Conservation (phyloP, 2,888 invertebrate genomes). For the Melieria crassipennis region DNA sequence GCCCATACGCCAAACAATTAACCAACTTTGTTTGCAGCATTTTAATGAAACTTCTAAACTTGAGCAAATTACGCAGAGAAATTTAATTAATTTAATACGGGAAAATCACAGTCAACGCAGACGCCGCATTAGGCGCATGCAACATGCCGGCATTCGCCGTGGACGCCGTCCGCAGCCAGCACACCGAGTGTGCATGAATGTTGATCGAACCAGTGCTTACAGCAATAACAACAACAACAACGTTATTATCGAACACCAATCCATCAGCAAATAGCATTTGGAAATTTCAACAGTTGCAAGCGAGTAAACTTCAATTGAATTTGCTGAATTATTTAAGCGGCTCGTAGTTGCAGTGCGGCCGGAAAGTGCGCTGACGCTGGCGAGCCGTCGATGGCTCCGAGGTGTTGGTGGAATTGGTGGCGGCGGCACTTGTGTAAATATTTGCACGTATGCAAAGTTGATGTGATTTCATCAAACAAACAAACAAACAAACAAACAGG, state of each 20-base stretch:
- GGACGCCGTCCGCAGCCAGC: too few species aligned
- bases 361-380: neutral
- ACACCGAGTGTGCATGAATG: neutral
- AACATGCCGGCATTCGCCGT: neutral
- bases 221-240: neutral
- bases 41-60: slow-evolving; percentile 35
- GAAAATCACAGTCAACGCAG: neutral
- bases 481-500: slow-evolving; percentile 3
- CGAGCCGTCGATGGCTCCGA: too few species aligned
- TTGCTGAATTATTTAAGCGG: slow-evolving; percentile 34
- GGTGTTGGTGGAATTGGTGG: slow-evolving; percentile 7
- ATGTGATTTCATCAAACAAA: slow-evolving; percentile 32
- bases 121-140: slow-evolving; percentile 7
- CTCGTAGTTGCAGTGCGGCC: neutral
- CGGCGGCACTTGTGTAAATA: slow-evolving; percentile 30
- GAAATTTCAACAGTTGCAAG: slow-evolving; percentile 32
- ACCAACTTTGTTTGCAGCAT: slow-evolving; percentile 28
- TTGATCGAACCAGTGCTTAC: neutral
- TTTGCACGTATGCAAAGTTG: slow-evolving; percentile 33
- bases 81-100: slow-evolving; percentile 38
- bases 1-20: slow-evolving; percentile 30
- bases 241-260: neutral
- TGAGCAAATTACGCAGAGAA: slow-evolving; percentile 38
- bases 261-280: slow-evolving; percentile 29
- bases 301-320: slow-evolving; percentile 33